Conservation (phyloP, 2,797 vertebrate genomes). For the Salmo trutta region DNA sequence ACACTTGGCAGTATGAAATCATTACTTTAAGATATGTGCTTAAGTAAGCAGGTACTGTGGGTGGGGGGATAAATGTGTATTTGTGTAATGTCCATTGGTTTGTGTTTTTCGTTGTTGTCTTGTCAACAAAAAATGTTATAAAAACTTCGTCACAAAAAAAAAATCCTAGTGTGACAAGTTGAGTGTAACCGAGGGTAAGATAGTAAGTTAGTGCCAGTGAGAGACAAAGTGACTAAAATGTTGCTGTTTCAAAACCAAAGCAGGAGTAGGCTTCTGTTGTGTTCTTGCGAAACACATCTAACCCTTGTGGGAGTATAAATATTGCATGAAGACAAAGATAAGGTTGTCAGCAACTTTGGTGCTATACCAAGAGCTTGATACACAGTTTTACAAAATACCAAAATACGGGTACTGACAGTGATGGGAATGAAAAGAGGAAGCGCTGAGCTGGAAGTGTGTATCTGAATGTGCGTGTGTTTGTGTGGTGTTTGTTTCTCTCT, state of each 20-base stretch:
- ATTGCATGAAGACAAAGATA: background rate
- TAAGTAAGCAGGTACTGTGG: too few relatives aligned
- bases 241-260: background rate
- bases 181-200: too few relatives aligned
- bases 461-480: background rate
- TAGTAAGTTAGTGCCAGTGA: too few relatives aligned
- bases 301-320: background rate
- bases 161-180: too few relatives aligned
- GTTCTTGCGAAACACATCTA: background rate
- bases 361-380: background rate
- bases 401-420: background rate
- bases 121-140: too few relatives aligned
- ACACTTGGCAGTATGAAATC: too few relatives aligned
- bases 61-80: too few relatives aligned
- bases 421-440: background rate
- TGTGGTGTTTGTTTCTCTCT: background rate
- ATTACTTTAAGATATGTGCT: too few relatives aligned
- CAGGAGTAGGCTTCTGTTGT: background rate
- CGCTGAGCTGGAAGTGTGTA: slow-evolving; percentile 1
- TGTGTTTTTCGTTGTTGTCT: too few relatives aligned
- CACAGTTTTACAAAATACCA: background rate
- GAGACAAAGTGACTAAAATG: background rate
- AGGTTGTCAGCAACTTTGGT: background rate
- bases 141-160: too few relatives aligned
- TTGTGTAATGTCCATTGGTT: too few relatives aligned